Evolutionary conservation across 2,113 vertebrate species (phyloP), one percentile per base, ranked within the genome.

Genomic region (Peromyscus leucopus): DNA sequence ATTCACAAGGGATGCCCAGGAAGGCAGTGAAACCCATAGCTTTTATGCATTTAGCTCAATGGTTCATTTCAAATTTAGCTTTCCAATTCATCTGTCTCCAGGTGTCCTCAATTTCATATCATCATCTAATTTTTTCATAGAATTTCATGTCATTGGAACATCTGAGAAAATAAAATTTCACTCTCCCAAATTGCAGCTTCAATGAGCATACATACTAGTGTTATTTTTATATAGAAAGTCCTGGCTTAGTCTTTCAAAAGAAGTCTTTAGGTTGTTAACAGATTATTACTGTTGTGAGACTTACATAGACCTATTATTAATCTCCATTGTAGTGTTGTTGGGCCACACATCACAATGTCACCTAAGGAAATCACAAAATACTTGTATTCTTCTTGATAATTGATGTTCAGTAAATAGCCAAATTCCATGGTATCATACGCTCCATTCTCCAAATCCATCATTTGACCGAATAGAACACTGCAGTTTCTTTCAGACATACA

Each of bases 41-140:
- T 82, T 95, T 97, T 88, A 94, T 86, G 84, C 89, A 96, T 94
- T 65, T 95, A 87, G 90, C 86, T 97, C 97, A 97, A 57, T 51
- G 94, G 96, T 88, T 97, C 94, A 96, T 91, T 97, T 97, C 94
- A 90, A 94, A 96, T 85, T 90, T 94, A 93, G 71, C 75, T 96
- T 97, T 96, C 84, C 96, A 97, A 97, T 97, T 96, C 96, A 91
- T 97, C 94, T 97, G 83, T 97, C 97, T 96, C 97, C 96, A 98
- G 96, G 97, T 97, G 96, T 96, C 91, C 91, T 97, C 69, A 91
- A 65, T 95, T 96, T 96, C 94, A 71, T 95, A 95, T 72, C 74
- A 61, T 46, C 21, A 88, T 88, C 83, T 97, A 88, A 80, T 94
- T 95, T 96, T 95, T 88, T 85, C 39, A 95, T 84, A 79, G 91